Evolutionary conservation across 2,113 vertebrate genomes (phyloP).

Genomic region (Nestor notabilis): DNA sequence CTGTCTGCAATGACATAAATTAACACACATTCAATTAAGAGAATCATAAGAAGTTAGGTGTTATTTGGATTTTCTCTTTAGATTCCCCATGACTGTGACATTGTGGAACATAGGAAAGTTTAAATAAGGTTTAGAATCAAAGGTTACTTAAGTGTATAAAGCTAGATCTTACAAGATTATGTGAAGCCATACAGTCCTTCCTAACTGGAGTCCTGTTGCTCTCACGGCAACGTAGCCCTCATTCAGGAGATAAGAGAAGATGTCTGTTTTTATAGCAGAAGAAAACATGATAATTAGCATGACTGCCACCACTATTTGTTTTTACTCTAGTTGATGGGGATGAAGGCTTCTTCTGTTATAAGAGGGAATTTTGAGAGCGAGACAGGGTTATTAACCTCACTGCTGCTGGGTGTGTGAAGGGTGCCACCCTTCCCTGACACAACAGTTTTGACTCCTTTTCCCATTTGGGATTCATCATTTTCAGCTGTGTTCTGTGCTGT

Average conservation of each 20-base stretch:
- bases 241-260: background rate
- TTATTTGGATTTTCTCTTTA: background rate
- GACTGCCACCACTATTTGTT: background rate
- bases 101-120: background rate
- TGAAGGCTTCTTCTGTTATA: background rate
- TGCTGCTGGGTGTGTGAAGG: fast-evolving
- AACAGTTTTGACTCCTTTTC: background rate
- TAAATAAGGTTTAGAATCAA: background rate
- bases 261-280: background rate
- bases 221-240: background rate
- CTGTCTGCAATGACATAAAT: background rate
- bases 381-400: background rate
- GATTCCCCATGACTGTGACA: background rate
- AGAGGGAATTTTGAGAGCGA: background rate
- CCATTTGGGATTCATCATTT: background rate
- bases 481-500: background rate
- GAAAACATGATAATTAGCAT: background rate
- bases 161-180: background rate
- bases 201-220: background rate
- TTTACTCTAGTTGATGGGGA: background rate
- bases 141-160: background rate
- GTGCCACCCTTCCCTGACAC: background rate
- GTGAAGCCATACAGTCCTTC: fast-evolving
- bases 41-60: background rate
- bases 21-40: background rate